Evolutionary conservation across 2,797 vertebrate genomes (phyloP).

Genomic region (Brachyrhaphis roseni): DNA sequence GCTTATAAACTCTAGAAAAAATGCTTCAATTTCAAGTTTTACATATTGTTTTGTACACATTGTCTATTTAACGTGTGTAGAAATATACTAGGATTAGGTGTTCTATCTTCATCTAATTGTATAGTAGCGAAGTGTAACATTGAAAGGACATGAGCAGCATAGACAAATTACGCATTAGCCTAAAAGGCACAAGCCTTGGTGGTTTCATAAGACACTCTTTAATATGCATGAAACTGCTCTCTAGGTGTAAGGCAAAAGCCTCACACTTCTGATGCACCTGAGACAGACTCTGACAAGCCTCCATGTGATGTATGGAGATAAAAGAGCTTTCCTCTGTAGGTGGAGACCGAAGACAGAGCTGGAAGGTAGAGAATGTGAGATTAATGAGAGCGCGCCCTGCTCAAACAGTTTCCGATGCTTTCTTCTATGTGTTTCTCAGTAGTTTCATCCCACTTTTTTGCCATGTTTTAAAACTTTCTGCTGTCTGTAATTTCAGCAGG

Average conservation of each 20-base stretch:
- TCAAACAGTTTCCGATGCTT: slow-evolving; percentile 42
- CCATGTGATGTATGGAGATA: slow-evolving; percentile 63
- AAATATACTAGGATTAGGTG: neutral
- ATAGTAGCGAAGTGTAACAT: neutral
- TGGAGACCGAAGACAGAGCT: slow-evolving; percentile 57
- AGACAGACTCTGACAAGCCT: slow-evolving; percentile 57
- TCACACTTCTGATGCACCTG: slow-evolving; percentile 38
- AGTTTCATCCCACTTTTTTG: slow-evolving; percentile 34
- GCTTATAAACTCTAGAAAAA: neutral
- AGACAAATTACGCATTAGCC: slow-evolving; percentile 27
- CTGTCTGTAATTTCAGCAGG: slow-evolving; percentile 44
- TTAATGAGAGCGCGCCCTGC: slow-evolving; percentile 63
- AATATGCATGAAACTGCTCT: slow-evolving; percentile 45
- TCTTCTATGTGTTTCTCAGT: slow-evolving; percentile 33
- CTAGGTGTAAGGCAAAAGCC: slow-evolving; percentile 29
- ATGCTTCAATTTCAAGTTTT: neutral
- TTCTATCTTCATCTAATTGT: neutral
- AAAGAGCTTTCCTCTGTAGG: slow-evolving; percentile 62
- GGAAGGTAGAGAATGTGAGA: slow-evolving; percentile 49
- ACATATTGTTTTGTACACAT: neutral
- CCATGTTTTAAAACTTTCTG: slow-evolving; percentile 37
- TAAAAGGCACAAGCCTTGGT: slow-evolving; percentile 22
- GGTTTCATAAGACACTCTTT: slow-evolving; percentile 43
- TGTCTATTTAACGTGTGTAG: neutral
- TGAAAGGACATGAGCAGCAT: slow-evolving; percentile 14